These are phyloP conservation scores for Iselma pallidipennis DNA, from an alignment of 2,888 invertebrate genomes.

Conservation along the genomic window DNA sequence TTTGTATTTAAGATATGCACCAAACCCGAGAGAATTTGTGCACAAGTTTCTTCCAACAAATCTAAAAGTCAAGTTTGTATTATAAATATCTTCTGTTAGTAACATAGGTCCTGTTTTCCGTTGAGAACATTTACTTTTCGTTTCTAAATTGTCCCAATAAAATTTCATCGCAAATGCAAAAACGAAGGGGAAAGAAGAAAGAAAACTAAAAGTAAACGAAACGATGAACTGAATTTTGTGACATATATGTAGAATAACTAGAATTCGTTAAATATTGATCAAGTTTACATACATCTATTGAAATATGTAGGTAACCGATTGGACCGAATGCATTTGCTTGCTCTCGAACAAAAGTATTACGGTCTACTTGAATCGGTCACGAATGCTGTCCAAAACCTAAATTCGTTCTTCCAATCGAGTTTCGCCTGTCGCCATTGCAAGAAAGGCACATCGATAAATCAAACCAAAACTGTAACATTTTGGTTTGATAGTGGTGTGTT, in stretches of 20 bases:
- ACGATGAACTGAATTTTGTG: not conserved
- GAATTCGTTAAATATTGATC: constrained; percentile 1
- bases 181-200: not conserved
- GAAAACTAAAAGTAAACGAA: not conserved
- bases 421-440: constrained; percentile 17
- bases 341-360: constrained; percentile 12
- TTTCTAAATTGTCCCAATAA: not conserved
- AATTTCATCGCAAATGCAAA: constrained; percentile 1
- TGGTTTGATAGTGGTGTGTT: constrained; percentile 20
- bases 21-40: constrained; percentile 31
- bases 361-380: constrained; percentile 18
- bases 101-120: constrained; percentile 6
- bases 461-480: constrained; percentile 23
- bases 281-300: not conserved
- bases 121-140: constrained; percentile 6
- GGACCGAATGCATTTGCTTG: constrained; percentile 6
- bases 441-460: constrained; percentile 24
- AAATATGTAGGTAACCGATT: not conserved
- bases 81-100: constrained; percentile 22
- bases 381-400: constrained; percentile 19
- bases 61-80: constrained; percentile 41
- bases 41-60: constrained; percentile 38
- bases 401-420: constrained; percentile 19
- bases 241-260: not conserved
- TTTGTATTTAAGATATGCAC: constrained; percentile 38